Base-by-base conservation (phyloP, 2,113 vertebrate genomes). In the Anarrhichthys ocellatus region DNA sequence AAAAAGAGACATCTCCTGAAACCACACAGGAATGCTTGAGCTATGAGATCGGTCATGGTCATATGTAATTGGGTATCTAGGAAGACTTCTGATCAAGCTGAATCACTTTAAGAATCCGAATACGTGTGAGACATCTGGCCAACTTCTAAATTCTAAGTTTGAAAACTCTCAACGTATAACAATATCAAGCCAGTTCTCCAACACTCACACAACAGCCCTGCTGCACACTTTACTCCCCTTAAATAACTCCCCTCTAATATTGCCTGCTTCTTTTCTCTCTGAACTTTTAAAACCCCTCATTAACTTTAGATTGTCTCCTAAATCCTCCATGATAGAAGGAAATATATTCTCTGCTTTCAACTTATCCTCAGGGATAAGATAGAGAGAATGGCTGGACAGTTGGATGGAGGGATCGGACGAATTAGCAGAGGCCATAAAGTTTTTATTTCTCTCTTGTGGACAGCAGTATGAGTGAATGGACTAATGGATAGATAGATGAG, bases 201-300 rank as follows among this genome's bases (percentile, higher is more conserved):
- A 24, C 64, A 32, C 69, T 71, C 77, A 59, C 36, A 46, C 18
- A 72, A 22, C 20, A 20, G n/a, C 50, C 61, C 61, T 8, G 17
- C 34, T 0, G 13, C 38, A 50, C n/a, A n/a, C 24, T 52, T 10
- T 56, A 40, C 80, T 54, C 59, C 42, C 52, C 52, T 83, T 70
- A 63, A 86, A 79, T 84, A 81, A 77, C 71, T 52, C 44, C 36
- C 17, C 5, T 78, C 78, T 62, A 24, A 78, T 50, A 81, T 61
- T 20, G 14, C 50, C 75, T 68, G 42, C 68, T 89, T 74, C 77
- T 64, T 68, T 85, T 70, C 76, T 73, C 77, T 87, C 67, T 44
- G 67, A 75, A 80, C 69, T 83, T 83, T 86, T 71, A 87, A 89
- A 83, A 84, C 74, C 78, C 78, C 78, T 86, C 85, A 87, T 89